Conservation (phyloP, 1,140 invertebrate species). For the Eurosta solidaginis region DNA sequence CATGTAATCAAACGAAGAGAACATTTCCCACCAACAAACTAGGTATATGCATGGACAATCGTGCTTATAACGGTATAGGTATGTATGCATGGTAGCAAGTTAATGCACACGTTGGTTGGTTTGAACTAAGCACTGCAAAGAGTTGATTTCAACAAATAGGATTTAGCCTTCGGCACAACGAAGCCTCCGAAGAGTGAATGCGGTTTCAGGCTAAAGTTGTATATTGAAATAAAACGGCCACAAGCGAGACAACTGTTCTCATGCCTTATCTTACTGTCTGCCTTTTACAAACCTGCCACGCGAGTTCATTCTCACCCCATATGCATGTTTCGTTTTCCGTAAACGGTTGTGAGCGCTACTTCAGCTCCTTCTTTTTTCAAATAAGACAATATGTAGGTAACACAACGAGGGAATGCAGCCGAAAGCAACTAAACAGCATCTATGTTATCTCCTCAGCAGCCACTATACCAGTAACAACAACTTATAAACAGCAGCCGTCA, state of each 20-base stretch:
- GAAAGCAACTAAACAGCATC: constrained; percentile 11
- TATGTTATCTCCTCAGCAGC: not conserved
- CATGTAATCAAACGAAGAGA: not conserved
- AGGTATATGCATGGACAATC: too few relatives aligned
- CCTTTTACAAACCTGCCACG: not conserved
- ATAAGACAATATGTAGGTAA: constrained; percentile 4
- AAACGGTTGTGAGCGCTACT: not conserved
- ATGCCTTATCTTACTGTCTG: constrained; percentile 7
- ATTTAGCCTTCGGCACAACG: not conserved
- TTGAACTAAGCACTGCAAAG: not conserved
- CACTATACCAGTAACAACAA: not conserved
- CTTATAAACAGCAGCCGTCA: not conserved
- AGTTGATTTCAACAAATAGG: constrained; percentile 13
- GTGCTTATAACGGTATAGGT: not conserved
- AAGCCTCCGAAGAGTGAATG: constrained; percentile 2
- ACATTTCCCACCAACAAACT: too few relatives aligned
- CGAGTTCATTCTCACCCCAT: constrained; percentile 6
- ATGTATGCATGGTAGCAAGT: not conserved
- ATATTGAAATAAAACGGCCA: not conserved
- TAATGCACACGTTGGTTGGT: not conserved
- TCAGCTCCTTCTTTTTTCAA: not conserved
- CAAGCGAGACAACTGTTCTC: constrained; percentile 22
- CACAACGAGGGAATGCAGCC: not conserved
- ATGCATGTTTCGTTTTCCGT: not conserved
- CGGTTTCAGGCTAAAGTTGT: constrained; percentile 20